These are phyloP conservation scores for Tholera decimalis DNA, from an alignment of 2,888 invertebrate genomes.

Conservation along the genomic window DNA sequence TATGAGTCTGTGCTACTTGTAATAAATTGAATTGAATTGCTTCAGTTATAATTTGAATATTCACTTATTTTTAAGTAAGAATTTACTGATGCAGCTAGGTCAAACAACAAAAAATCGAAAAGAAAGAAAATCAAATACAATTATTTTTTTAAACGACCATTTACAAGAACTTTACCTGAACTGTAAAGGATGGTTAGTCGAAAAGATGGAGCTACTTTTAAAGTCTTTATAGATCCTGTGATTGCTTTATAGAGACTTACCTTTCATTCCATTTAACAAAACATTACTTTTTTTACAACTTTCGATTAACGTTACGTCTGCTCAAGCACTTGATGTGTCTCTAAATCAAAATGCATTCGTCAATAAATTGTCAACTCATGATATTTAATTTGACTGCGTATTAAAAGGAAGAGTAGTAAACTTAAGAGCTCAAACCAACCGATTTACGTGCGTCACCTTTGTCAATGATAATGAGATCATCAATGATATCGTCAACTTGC, in stretches of 20 bases:
- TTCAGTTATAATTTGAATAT: neutral
- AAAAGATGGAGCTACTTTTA: no score
- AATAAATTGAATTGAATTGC: no score
- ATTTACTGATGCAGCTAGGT: neutral
- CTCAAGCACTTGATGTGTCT: neutral
- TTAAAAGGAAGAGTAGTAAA: neutral
- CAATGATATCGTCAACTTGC: neutral
- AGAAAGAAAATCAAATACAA: no score
- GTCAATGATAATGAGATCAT: neutral
- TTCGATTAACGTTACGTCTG: neutral
- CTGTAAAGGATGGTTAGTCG: no score
- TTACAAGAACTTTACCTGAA: no score
- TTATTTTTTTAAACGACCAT: no score
- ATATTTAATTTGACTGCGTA: slow-evolving; percentile 19
- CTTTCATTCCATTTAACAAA: neutral
- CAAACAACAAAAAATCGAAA: no score
- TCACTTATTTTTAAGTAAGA: neutral
- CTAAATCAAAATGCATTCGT: neutral
- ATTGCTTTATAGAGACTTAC: neutral
- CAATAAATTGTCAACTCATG: slow-evolving; percentile 17
- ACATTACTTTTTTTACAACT: neutral
- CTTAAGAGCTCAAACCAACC: neutral
- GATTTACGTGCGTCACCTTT: neutral
- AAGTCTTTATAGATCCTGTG: no score
- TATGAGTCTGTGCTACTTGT: no score